These are phyloP conservation scores for Diplolepis rosae DNA, from an alignment of 2,888 invertebrate species.

Conservation along the genomic window DNA sequence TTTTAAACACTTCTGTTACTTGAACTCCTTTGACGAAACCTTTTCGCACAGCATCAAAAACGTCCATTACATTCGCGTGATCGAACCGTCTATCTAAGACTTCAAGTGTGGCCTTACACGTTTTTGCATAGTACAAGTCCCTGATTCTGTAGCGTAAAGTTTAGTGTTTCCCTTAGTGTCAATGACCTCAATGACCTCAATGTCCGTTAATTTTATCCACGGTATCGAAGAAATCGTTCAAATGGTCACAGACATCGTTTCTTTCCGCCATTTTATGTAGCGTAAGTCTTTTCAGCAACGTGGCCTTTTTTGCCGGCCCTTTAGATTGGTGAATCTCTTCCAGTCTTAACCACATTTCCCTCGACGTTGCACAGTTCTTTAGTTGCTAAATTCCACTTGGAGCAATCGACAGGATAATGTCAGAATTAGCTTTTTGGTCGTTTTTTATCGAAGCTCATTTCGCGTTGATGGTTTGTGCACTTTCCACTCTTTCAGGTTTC, in stretches of 20 bases:
- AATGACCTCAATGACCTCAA: constrained; percentile 25
- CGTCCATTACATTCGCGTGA: neutral
- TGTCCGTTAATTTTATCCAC: constrained; percentile 39
- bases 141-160: constrained; percentile 27
- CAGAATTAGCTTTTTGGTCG: constrained; percentile 34
- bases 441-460: constrained; percentile 8
- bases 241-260: constrained; percentile 30
- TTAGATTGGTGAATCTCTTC: constrained; percentile 33
- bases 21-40: constrained; percentile 30
- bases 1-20: constrained; percentile 1
- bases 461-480: neutral
- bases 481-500: constrained; percentile 27
- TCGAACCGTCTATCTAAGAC: neutral
- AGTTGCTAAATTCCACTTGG: constrained; percentile 26
- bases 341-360: constrained; percentile 33
- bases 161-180: constrained; percentile 18
- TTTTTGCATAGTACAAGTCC: constrained; percentile 29
- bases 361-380: constrained; percentile 36
- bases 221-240: constrained; percentile 29
- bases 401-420: constrained; percentile 36
- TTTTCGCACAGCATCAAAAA: neutral
- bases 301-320: constrained; percentile 40
- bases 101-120: neutral
- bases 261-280: constrained; percentile 37
- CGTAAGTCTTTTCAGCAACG: constrained; percentile 38